Evolutionary conservation across 1,140 invertebrate genomes (phyloP), one percentile per base, ranked within the genome.

Genomic region (Pectinophora gossypiella): DNA sequence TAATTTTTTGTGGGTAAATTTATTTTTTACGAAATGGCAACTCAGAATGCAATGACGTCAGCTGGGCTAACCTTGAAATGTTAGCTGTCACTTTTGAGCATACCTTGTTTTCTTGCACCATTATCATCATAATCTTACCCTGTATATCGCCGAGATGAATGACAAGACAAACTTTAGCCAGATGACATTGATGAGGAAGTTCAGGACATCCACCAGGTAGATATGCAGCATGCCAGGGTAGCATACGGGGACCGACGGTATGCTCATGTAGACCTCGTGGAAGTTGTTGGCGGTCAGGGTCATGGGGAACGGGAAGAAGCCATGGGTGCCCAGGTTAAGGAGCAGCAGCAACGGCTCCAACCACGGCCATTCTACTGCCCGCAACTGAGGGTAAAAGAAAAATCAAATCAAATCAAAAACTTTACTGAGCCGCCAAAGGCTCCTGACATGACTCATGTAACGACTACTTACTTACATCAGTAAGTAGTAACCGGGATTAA

Each of bases 191-290:
- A 76, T 72, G 3, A 76, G 36, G 46, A 77, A 72, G 36, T 70
- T 74, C 1, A 82, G 44, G 1, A 79, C 27, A 38, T 82, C 76
- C 6, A 76, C 56, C 9, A 72, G 23, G 13, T 68, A 63, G 4
- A 82, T 50, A 23, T 82, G 78, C 5, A 79, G 46, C 68, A 79
- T 77, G 12, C 70, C 72, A 10, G 74, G 70, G 48, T 76, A 76
- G 54, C 78, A 82, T 32, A 35, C 64, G 0, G 27, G 27, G 9
- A n/a, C 45, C 0, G 49, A 12, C 0, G 56, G 19, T 0, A 67
- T 48, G 0, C 63, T 58, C 48, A 66, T 52, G 19, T 68, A 60
- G 15, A 72, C 64, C 1, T 68, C 55, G 21, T 65, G 64, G 13
- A 54, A 48, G 36, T 56, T 63, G 42, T 65, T 58, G 43, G 63